Evolutionary conservation across 2,888 invertebrate genomes (phyloP).

Genomic region (Harmothoe impar): DNA sequence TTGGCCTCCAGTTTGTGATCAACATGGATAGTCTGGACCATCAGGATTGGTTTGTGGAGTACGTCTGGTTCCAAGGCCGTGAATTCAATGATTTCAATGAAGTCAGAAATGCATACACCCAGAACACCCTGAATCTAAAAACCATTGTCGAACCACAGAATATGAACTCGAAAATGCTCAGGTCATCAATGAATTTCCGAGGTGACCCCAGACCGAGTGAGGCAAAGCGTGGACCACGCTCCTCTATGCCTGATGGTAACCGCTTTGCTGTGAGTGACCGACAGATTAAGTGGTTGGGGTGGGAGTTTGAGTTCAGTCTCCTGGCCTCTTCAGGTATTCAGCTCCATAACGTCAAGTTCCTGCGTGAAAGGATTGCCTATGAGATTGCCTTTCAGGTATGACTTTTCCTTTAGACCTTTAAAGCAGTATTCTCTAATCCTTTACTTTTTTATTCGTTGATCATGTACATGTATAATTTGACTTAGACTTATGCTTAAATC

Average conservation of each 20-base stretch:
- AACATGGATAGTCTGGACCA: neutral
- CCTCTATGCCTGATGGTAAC: neutral
- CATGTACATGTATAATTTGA: too few relatives aligned
- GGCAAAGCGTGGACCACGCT: neutral
- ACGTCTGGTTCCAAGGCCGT: constrained; percentile 61
- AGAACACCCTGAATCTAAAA: neutral
- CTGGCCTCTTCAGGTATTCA: neutral
- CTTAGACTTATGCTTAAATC: too few relatives aligned
- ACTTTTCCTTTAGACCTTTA: too few relatives aligned
- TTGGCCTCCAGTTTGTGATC: constrained; percentile 21
- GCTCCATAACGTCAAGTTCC: neutral
- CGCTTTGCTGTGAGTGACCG: neutral
- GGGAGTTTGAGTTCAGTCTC: neutral
- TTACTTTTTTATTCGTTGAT: too few relatives aligned
- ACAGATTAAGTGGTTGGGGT: neutral
- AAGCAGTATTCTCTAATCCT: too few relatives aligned
- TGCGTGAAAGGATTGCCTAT: neutral
- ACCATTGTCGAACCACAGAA: neutral
- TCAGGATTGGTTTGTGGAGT: constrained; percentile 47
- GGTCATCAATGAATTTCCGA: neutral
- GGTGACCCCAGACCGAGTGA: neutral
- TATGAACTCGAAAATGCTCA: neutral
- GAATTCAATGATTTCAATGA: constrained; percentile 56
- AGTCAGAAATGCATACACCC: neutral
- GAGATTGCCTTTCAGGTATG: neutral